phyloP scores from a whole-genome alignment of 2,113 vertebrate genomes.

The Hiodon alosoides region DNA sequence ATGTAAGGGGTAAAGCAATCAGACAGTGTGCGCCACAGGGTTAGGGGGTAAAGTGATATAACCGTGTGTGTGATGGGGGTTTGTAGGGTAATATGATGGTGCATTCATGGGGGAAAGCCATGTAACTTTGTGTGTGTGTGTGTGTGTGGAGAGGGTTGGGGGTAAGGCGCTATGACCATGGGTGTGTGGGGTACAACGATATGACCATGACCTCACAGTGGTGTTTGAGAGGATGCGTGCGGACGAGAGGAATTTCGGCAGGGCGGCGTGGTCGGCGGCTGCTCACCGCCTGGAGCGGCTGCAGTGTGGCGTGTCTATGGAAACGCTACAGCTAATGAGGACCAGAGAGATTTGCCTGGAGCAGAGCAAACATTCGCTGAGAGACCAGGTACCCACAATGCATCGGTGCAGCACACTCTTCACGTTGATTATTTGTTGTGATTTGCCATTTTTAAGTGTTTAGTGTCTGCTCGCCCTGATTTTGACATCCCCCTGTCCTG shows the following conservation, averaged over 20 bases:
- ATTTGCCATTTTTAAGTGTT: not conserved
- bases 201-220: slow-evolving; percentile 53
- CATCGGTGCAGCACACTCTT: not conserved
- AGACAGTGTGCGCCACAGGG: no score
- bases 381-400: slow-evolving; percentile 76
- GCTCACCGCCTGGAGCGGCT: slow-evolving; percentile 91
- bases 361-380: slow-evolving; percentile 85
- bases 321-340: slow-evolving; percentile 94
- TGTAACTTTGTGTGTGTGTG: no score
- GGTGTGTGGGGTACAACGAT: no score
- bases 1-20: no score
- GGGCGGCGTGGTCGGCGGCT: slow-evolving; percentile 85
- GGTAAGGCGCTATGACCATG: no score
- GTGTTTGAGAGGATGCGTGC: slow-evolving; percentile 86
- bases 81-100: no score
- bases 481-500: not conserved
- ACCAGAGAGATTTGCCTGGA: slow-evolving; percentile 96
- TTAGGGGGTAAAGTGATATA: no score
- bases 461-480: not conserved
- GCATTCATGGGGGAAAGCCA: no score
- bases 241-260: slow-evolving; percentile 92
- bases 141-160: no score
- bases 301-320: slow-evolving; percentile 87
- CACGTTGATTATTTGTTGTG: not conserved
- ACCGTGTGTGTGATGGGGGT: not conserved